A percentile compares a stretch with the other conserved stretches of the same genome.
phyloP scores from a whole-genome alignment of 2,797 vertebrate species.

The Propithecus deckenii region DNA sequence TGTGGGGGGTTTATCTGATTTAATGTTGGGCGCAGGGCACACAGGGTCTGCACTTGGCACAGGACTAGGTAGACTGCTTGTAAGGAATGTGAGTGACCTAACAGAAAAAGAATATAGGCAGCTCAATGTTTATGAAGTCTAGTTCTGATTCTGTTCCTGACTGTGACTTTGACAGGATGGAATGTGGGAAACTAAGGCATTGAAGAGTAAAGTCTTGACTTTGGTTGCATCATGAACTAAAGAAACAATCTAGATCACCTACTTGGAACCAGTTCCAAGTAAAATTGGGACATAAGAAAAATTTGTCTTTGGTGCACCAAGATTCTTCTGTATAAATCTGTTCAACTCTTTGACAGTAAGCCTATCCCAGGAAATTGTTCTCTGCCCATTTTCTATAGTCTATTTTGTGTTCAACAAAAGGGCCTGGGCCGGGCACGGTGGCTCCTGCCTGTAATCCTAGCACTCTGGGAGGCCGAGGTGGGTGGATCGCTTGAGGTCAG shows the following conservation, averaged over 20 bases:
- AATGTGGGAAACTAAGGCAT: background rate
- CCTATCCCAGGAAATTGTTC: background rate
- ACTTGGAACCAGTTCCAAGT: conserved; percentile 40
- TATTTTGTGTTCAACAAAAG: background rate
- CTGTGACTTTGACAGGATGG: background rate
- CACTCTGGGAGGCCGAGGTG: no score
- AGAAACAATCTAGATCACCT: conserved; percentile 47
- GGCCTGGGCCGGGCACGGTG: no score
- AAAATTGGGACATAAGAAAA: conserved; percentile 43
- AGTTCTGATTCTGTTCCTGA: background rate
- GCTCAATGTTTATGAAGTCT: background rate
- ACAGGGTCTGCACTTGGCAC: background rate
- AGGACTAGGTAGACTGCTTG: background rate
- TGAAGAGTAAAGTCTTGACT: conserved; percentile 1
- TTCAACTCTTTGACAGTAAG: background rate
- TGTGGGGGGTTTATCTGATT: background rate
- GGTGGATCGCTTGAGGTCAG: no score
- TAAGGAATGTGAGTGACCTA: background rate
- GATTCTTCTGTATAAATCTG: background rate
- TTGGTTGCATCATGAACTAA: background rate
- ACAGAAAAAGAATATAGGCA: background rate
- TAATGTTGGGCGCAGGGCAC: background rate
- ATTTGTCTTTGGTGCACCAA: background rate
- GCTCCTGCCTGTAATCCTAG: no score
- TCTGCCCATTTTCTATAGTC: conserved; percentile 2